These are phyloP conservation scores for Fissipunctia ypsillon DNA, from an alignment of 2,888 invertebrate genomes.

Conservation along the genomic window DNA sequence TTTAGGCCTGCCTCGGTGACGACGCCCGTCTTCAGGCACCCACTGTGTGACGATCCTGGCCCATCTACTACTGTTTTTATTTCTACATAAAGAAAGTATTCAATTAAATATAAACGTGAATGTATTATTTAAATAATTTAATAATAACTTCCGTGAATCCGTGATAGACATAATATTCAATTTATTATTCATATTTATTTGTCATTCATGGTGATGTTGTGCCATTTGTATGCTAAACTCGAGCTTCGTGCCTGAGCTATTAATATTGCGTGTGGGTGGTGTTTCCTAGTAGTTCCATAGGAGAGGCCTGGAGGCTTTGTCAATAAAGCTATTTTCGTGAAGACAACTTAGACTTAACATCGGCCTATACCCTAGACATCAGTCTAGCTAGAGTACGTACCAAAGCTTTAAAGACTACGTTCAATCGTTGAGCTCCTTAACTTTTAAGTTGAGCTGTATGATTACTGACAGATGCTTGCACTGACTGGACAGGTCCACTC, in stretches of 20 bases:
- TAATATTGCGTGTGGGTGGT: slow-evolving; percentile 20
- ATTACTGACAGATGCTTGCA: too few species aligned
- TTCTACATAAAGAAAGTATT: neutral
- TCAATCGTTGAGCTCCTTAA: too few species aligned
- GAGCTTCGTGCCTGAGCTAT: slow-evolving; percentile 4
- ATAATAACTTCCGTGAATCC: slow-evolving; percentile 1
- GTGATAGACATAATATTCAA: neutral
- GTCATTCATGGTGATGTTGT: slow-evolving; percentile 5
- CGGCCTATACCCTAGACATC: too few species aligned
- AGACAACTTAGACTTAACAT: too few species aligned
- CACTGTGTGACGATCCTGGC: too few species aligned
- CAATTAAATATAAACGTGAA: neutral
- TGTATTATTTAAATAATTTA: neutral
- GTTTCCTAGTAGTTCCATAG: slow-evolving; percentile 12
- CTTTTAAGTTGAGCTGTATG: too few species aligned
- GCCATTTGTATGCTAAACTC: slow-evolving; percentile 39
- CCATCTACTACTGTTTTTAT: neutral
- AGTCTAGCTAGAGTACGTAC: too few species aligned
- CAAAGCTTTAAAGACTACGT: too few species aligned
- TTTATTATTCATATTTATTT: slow-evolving; percentile 33
- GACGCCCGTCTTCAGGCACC: too few species aligned
- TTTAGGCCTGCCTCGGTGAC: too few species aligned
- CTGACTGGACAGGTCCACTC: too few species aligned
- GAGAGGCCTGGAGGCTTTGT: neutral
- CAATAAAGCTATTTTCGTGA: neutral